Evolutionary conservation across 2,888 invertebrate genomes (phyloP).

Genomic region (Epistrophe eligans): DNA sequence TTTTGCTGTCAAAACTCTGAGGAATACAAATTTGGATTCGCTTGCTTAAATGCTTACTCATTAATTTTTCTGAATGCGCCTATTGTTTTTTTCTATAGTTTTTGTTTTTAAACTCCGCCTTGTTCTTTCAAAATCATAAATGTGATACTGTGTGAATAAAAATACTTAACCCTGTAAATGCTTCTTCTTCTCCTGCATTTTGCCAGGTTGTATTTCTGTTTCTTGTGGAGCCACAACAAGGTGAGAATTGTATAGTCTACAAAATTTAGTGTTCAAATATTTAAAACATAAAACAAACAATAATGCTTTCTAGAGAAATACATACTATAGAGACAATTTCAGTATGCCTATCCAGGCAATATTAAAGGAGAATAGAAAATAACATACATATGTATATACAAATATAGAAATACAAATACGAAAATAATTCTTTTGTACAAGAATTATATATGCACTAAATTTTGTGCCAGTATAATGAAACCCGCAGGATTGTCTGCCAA

Average conservation of each 20-base stretch:
- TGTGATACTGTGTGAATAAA: too few relatives aligned
- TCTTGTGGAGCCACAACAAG: conserved; percentile 53
- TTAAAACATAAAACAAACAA: conserved; percentile 28
- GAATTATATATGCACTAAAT: conserved; percentile 56
- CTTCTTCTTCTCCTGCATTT: too few relatives aligned
- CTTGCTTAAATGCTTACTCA: too few relatives aligned
- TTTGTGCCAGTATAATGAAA: conserved; percentile 70
- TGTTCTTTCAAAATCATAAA: too few relatives aligned
- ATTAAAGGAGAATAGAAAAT: not conserved
- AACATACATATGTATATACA: not conserved
- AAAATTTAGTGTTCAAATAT: conserved; percentile 58
- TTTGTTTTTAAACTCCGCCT: too few relatives aligned
- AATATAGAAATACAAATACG: not conserved
- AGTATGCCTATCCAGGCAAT: too few relatives aligned
- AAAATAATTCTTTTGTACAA: not conserved
- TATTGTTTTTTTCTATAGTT: too few relatives aligned
- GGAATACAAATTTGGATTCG: too few relatives aligned
- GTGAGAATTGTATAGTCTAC: conserved; percentile 63
- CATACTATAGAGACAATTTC: not conserved
- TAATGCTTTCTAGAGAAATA: not conserved
- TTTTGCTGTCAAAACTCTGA: too few relatives aligned
- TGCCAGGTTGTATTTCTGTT: too few relatives aligned
- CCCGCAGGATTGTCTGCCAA: conserved; percentile 72
- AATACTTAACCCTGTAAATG: too few relatives aligned
- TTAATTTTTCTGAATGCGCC: too few relatives aligned